Evolutionary conservation across 2,888 invertebrate species (phyloP), one percentile per base, ranked within the genome.

Genomic region (Pycnomerus fuliginosus): DNA sequence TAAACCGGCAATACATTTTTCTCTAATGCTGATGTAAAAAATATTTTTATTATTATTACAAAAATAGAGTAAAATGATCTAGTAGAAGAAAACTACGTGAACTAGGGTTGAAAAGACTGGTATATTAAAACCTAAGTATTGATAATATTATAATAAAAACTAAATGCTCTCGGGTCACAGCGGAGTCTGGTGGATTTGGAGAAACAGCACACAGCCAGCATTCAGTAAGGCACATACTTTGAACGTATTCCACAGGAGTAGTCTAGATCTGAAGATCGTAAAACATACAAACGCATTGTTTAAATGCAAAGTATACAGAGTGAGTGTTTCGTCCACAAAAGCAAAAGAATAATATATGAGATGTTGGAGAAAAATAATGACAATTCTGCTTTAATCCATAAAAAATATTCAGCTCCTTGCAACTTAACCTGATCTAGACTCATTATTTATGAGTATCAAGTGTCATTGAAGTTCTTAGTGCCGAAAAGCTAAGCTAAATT

Each of bases 231-330:
- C 55, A 58, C 56, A 52, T 53, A 53, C 54, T 56, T 51, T 41
- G 50, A 53, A 48, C 50, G 50, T 55, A 55, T 56, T 56, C 56
- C 50, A 52, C 55, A 50, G 52, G 57, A 58, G 58, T 57, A 61
- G 56, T 62, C 59, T 54, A 56, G 59, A 62, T 63, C 58, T 59
- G 48, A 57, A 60, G 62, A 62, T 61, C 62, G 59, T 63, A 62
- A 63, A 62, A 62, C 58, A 60, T 60, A 58, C 53, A 56, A 58
- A 57, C 54, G 58, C 58, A 64, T 61, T 64, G 64, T 63, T 62
- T 54, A 58, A 58, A 62, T 62, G 62, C 59, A 62, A 62, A 63
- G 52, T 62, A 57, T 60, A 56, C 59, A 57, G 54, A 49, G 57
- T 57, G 58, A n/a, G n/a, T n/a, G n/a, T 54, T 42, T 52, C 50